phyloP scores from a whole-genome alignment of 1,140 invertebrate species.

The Argopecten irradians region DNA sequence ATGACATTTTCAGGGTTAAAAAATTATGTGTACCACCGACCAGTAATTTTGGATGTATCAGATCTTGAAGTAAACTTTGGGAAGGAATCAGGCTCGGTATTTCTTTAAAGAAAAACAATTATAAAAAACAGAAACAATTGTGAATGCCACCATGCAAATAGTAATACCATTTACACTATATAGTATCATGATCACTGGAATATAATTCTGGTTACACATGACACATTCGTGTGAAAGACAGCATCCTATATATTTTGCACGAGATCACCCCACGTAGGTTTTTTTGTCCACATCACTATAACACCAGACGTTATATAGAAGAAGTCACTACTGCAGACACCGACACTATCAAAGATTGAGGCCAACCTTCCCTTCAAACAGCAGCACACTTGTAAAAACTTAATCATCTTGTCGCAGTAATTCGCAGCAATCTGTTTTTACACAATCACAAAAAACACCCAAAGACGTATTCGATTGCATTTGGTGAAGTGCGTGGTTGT shows the following conservation, averaged over 20 bases:
- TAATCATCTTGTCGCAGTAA: neutral
- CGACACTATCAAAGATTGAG: neutral
- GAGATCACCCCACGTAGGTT: neutral
- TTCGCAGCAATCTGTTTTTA: neutral
- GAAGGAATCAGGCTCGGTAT: no score
- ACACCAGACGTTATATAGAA: neutral
- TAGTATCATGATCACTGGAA: no score
- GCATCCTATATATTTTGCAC: neutral
- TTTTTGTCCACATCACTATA: neutral
- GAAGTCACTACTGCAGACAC: neutral
- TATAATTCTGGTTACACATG: no score
- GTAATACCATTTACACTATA: no score
- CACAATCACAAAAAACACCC: conserved; percentile 16
- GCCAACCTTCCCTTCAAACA: neutral
- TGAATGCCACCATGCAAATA: no score
- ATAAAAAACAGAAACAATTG: no score
- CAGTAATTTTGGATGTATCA: no score
- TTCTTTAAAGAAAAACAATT: no score
- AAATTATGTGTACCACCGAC: no score
- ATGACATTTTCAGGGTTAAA: no score
- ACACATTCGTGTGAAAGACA: no score
- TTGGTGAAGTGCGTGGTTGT: neutral
- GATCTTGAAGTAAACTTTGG: no score
- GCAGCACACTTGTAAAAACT: neutral
- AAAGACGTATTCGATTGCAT: neutral